Evolutionary conservation across 2,113 vertebrate species (phyloP).

Genomic region (Psettodes erumei): DNA sequence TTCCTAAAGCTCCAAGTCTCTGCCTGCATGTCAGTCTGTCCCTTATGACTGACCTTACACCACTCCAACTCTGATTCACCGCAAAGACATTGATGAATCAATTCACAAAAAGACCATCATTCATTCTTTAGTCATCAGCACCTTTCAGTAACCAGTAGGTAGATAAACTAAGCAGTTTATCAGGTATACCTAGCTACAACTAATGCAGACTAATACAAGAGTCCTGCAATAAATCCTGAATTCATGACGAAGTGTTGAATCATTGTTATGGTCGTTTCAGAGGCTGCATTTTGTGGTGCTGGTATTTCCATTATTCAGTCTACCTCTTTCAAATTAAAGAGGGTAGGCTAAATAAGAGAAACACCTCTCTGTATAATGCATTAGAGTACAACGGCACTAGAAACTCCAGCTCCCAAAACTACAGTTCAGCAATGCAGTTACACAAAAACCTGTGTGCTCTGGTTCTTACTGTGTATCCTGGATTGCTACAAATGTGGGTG

Average conservation of each 20-base stretch:
- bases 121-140: slow-evolving; percentile 18
- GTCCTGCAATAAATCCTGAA: neutral
- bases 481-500: too few relatives aligned
- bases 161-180: neutral
- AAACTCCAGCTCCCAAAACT: too few relatives aligned
- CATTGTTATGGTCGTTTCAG: too few relatives aligned
- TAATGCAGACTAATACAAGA: too few relatives aligned
- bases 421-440: too few relatives aligned
- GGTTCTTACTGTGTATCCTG: too few relatives aligned
- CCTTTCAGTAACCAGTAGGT: neutral
- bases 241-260: too few relatives aligned
- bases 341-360: neutral
- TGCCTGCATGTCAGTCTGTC: slow-evolving; percentile 35
- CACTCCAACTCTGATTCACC: slow-evolving; percentile 22
- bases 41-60: slow-evolving; percentile 31
- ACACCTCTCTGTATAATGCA: neutral
- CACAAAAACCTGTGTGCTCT: too few relatives aligned
- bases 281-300: too few relatives aligned
- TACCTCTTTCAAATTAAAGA: too few relatives aligned
- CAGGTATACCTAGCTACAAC: neutral
- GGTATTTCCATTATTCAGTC: too few relatives aligned
- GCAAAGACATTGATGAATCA: slow-evolving; percentile 14
- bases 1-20: slow-evolving; percentile 47
- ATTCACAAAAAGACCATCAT: slow-evolving; percentile 23
- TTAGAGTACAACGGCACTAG: too few relatives aligned